A percentile compares a stretch with the other conserved stretches of the same genome.
Conservation (phyloP, 2,888 invertebrate genomes). For the Ophion obscuratus region DNA sequence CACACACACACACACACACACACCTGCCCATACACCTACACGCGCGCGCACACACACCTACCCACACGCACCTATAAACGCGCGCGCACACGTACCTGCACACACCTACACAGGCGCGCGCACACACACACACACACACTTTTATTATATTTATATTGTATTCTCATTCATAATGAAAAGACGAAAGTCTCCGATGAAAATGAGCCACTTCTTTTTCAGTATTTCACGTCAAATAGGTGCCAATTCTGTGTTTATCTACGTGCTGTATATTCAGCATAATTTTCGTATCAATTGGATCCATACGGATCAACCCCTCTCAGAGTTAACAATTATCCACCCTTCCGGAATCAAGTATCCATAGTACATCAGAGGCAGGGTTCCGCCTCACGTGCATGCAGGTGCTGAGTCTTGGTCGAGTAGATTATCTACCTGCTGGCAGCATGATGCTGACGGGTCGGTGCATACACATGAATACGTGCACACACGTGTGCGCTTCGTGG, state of each 20-base stretch:
- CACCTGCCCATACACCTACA: not conserved
- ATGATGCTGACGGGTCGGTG: conserved; percentile 50
- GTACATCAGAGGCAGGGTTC: conserved; percentile 41
- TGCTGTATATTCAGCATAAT: conserved; percentile 9
- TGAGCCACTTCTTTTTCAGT: not conserved
- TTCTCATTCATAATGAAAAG: not conserved
- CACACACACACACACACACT: not conserved
- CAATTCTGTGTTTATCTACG: conserved; percentile 24
- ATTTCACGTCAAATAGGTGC: not conserved
- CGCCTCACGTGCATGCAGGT: conserved; percentile 58
- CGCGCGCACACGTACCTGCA: not conserved
- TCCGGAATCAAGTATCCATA: conserved; percentile 51
- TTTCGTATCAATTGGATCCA: conserved; percentile 39
- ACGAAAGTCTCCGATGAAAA: not conserved
- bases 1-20: not conserved
- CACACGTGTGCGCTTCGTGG: conserved; percentile 52
- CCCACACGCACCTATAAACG: not conserved
- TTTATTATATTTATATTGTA: not conserved
- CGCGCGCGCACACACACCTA: not conserved
- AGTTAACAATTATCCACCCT: conserved; percentile 63
- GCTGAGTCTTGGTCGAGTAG: conserved; percentile 65
- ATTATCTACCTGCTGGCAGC: conserved; percentile 67
- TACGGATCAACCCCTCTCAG: conserved; percentile 41
- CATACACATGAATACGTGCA: conserved; percentile 33
- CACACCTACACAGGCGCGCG: not conserved